Evolutionary conservation across 2,113 vertebrate species (phyloP), one percentile per base, ranked within the genome.

Genomic region (Leptodactylus fuscus): DNA sequence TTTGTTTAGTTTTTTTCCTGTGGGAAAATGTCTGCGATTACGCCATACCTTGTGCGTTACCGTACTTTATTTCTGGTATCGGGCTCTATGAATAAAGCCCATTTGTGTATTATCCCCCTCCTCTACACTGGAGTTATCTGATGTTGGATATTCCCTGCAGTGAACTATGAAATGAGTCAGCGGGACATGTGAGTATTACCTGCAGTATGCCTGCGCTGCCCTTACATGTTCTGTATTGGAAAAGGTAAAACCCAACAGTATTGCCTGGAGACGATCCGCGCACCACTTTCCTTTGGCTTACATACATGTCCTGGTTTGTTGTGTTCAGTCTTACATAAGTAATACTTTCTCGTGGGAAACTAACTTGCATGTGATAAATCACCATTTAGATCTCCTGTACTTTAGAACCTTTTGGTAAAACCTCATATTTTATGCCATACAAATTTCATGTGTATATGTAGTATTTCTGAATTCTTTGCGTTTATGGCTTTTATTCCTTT

Each of bases 311-410:
- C 58, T 27, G 24, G 41, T 34, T 49, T 81, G 58, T 48, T 32
- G 32, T 32, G 11, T 67, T 49, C 38, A 24, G 11, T 12, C 38
- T 62, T 80, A 55, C 34, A 60, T 44, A 44, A 80, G 32, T 24
- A 11, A 79, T 80, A 44, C 38, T 60, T 79, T 46, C 55, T 80
- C 77, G 15, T 60, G 77, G 77, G 77, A 80, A 49, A 80, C n/a
- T 34, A 65, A 36, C 13, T 34, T 24, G 22, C 6, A 16, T 38
- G n/a, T 24, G 29, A 79, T n/a, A n/a, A n/a, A n/a, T n/a, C n/a
- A n/a, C n/a, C n/a, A n/a, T n/a, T n/a, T n/a, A n/a, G n/a, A n/a
- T n/a, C n/a, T n/a, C 18, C 24, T 8, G 0, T 41, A 41, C 41
- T 41, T 41, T 9, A 41, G 41, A 41, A 41, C 41, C 41, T 5